Percentiles rank a stretch among this genome's conserved stretches.
These are phyloP conservation scores for Leptosomus discolor DNA, from an alignment of 2,113 vertebrate species.

Conservation along the genomic window DNA sequence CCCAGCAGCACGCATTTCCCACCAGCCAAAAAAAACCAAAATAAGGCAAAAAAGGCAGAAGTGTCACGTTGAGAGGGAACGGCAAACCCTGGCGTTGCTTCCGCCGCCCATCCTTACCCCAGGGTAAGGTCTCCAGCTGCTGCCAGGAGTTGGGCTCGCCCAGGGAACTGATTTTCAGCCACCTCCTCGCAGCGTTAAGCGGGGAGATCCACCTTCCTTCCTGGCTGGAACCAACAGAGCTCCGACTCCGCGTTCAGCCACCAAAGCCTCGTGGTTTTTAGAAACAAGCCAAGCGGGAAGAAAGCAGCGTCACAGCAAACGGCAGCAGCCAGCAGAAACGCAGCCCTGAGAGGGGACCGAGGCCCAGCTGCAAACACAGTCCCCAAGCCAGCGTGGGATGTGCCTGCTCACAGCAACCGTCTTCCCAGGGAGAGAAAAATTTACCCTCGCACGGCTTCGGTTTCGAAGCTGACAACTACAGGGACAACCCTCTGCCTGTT, in stretches of 20 bases:
- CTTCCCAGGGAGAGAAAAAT: background rate
- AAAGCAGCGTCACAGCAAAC: background rate
- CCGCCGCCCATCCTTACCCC: background rate
- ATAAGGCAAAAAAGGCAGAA: background rate
- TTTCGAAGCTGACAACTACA: background rate
- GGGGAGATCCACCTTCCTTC: background rate
- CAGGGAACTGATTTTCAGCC: background rate
- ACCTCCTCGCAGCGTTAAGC: accelerated
- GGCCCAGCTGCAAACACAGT: background rate
- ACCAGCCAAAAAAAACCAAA: background rate
- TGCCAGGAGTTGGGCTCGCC: background rate
- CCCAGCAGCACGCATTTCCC: background rate
- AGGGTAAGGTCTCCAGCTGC: background rate
- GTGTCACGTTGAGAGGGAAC: accelerated
- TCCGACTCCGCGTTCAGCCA: background rate
- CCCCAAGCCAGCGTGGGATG: background rate
- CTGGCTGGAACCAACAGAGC: background rate
- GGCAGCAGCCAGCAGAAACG: background rate
- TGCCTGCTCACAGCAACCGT: background rate
- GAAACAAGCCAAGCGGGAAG: background rate
- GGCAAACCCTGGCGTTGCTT: background rate
- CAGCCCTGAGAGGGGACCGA: background rate
- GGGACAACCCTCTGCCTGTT: background rate
- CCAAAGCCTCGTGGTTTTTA: background rate
- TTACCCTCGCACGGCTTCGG: accelerated